phyloP scores from a whole-genome alignment of 2,113 vertebrate species.

The Zosterops pallidus region DNA sequence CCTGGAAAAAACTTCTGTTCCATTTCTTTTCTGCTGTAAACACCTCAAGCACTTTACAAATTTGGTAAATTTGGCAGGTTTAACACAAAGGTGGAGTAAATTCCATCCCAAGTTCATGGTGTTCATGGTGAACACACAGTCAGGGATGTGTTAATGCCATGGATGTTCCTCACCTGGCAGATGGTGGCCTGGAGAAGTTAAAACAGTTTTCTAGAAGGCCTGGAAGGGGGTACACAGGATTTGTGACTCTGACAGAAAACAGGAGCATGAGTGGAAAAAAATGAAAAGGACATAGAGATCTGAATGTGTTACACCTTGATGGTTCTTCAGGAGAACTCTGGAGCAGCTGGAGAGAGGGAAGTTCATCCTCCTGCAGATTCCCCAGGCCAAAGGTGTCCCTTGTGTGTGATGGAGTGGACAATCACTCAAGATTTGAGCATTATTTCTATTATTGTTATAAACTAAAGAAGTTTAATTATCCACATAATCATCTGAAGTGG shows the following conservation, averaged over 20 bases:
- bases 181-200: not conserved
- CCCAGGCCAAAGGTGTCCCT: not conserved
- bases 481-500: not conserved
- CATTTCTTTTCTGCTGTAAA: not conserved
- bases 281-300: not conserved
- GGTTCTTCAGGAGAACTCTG: not conserved
- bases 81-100: not conserved
- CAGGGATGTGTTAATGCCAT: not conserved
- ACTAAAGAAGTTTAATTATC: not conserved
- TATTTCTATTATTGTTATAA: not conserved
- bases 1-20: not conserved
- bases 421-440: not conserved
- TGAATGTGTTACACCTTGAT: not conserved
- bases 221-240: not conserved
- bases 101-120: not conserved
- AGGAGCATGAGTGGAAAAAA: not conserved
- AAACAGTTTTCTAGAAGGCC: not conserved
- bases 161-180: not conserved
- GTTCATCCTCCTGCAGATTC: not conserved
- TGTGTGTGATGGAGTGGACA: not conserved
- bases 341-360: not conserved
- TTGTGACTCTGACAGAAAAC: not conserved
- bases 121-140: too few species aligned
- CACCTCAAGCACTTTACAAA: not conserved
- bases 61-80: accelerated